phyloP scores from a whole-genome alignment of 2,888 invertebrate genomes.

The Drosophila engyochracea region DNA sequence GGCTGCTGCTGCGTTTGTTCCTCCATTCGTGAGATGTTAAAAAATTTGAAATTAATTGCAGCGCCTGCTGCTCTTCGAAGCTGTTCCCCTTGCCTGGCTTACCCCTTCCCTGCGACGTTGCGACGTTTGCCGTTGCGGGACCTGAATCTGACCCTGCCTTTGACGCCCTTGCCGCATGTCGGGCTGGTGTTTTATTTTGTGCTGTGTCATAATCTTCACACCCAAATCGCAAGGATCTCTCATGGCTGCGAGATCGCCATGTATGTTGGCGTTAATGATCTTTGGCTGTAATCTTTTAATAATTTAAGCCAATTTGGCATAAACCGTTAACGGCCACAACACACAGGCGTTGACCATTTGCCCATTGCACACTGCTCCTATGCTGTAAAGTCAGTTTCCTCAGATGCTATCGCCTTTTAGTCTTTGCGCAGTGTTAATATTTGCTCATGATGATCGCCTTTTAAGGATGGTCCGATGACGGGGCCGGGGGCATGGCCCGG shows the following conservation, averaged over 20 bases:
- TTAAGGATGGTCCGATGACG: constrained; percentile 53
- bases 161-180: constrained; percentile 31
- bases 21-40: constrained; percentile 53
- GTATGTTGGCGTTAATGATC: constrained; percentile 63
- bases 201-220: constrained; percentile 82
- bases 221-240: constrained; percentile 71
- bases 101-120: not conserved
- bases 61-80: constrained; percentile 53
- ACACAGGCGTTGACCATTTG: constrained; percentile 65
- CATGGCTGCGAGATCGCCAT: constrained; percentile 39
- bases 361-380: constrained; percentile 29
- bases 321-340: constrained; percentile 76
- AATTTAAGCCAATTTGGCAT: constrained; percentile 83
- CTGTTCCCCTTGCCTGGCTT: constrained; percentile 4
- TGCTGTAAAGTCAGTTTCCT: constrained; percentile 5
- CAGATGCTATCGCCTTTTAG: constrained; percentile 39
- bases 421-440: constrained; percentile 78
- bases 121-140: constrained; percentile 5
- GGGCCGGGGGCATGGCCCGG: constrained; percentile 43
- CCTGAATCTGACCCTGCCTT: constrained; percentile 31
- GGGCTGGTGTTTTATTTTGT: constrained; percentile 57
- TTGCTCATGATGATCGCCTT: constrained; percentile 77
- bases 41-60: constrained; percentile 82
- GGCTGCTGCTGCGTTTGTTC: constrained; percentile 27
- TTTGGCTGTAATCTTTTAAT: constrained; percentile 81